These are phyloP conservation scores for Dryadula phaetusa DNA, from an alignment of 2,888 invertebrate genomes.

Conservation along the genomic window DNA sequence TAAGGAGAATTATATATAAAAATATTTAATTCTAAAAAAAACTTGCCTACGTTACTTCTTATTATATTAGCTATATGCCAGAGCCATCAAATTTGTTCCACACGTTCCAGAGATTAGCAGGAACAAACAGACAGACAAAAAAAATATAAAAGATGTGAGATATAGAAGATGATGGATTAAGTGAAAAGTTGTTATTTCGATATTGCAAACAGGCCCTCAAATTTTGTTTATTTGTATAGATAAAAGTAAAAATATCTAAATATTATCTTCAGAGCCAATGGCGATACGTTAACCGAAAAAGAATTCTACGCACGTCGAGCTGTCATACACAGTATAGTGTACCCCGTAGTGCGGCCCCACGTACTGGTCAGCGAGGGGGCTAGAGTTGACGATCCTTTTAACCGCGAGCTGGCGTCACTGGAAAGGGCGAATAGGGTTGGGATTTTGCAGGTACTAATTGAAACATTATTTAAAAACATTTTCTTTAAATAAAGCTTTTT, in stretches of 20 bases:
- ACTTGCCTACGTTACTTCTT: too few relatives aligned
- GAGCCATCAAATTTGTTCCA: too few relatives aligned
- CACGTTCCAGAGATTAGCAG: too few relatives aligned
- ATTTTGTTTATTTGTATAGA: background rate
- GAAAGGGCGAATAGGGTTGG: constrained; percentile 90
- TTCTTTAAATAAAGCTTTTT: background rate
- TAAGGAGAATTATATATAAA: too few relatives aligned
- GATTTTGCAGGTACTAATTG: constrained; percentile 85
- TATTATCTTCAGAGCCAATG: constrained; percentile 70
- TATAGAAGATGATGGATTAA: too few relatives aligned
- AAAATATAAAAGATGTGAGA: too few relatives aligned
- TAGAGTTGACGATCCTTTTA: constrained; percentile 83
- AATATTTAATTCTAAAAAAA: too few relatives aligned
- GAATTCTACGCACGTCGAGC: constrained; percentile 85
- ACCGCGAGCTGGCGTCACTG: constrained; percentile 87
- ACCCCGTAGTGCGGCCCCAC: constrained; percentile 85
- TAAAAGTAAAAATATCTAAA: background rate
- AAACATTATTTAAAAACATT: background rate
- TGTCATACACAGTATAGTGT: constrained; percentile 84
- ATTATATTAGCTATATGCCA: too few relatives aligned
- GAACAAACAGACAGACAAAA: too few relatives aligned
- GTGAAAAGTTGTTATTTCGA: too few relatives aligned
- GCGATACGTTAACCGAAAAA: constrained; percentile 86
- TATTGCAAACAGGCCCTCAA: too few relatives aligned
- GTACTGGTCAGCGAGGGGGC: constrained; percentile 85